These are phyloP conservation scores for Carcina quercana DNA, from an alignment of 2,888 invertebrate genomes.

Conservation along the genomic window DNA sequence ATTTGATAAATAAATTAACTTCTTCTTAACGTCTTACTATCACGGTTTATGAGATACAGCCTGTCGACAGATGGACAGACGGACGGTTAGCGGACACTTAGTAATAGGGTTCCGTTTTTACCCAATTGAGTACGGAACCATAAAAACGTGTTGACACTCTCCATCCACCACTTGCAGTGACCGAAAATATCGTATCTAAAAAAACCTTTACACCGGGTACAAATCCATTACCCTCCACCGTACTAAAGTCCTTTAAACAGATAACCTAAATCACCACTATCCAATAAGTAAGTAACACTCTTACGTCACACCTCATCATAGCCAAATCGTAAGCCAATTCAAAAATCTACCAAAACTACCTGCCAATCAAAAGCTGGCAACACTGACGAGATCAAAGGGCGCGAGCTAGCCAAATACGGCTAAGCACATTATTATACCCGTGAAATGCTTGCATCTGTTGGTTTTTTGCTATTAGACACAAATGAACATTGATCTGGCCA, in stretches of 20 bases:
- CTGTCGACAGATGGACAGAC: too few species aligned
- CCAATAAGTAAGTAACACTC: too few species aligned
- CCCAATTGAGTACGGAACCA: too few species aligned
- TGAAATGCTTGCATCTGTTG: slow-evolving; percentile 72
- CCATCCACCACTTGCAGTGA: too few species aligned
- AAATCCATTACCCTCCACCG: background rate
- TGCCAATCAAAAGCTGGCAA: slow-evolving; percentile 24
- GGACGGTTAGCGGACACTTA: too few species aligned
- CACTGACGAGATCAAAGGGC: slow-evolving; percentile 55
- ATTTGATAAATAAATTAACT: too few species aligned
- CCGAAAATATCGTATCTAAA: background rate
- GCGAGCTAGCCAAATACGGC: slow-evolving; percentile 48
- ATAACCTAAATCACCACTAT: too few species aligned
- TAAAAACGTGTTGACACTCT: too few species aligned
- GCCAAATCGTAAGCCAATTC: slow-evolving; percentile 39
- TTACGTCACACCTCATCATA: slow-evolving; percentile 39
- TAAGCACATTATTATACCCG: slow-evolving; percentile 72
- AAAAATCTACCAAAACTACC: slow-evolving; percentile 29
- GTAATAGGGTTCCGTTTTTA: too few species aligned
- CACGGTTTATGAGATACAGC: too few species aligned
- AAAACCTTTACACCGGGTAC: background rate
- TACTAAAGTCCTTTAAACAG: background rate
- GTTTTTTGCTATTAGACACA: slow-evolving; percentile 69
- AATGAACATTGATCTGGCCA: slow-evolving; percentile 63
- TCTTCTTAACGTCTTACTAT: too few species aligned